Percentiles rank a stretch among this genome's conserved stretches.
phyloP scores from a whole-genome alignment of 1,140 invertebrate species.

The Copidosoma floridanum region DNA sequence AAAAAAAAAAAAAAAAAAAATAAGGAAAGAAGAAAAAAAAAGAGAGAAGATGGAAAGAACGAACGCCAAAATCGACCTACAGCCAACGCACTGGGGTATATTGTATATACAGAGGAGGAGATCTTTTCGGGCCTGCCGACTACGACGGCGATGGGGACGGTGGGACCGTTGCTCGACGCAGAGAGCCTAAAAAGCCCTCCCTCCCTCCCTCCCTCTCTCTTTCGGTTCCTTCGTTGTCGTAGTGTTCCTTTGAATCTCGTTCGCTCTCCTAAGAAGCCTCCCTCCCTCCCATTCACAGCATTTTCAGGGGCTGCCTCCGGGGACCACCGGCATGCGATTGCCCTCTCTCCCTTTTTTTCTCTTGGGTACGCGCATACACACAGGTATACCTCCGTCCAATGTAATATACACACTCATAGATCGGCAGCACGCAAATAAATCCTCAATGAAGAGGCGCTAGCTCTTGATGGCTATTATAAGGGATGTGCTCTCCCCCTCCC shows the following conservation, averaged over 20 bases:
- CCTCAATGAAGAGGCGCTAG: no score
- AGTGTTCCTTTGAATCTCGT: not conserved
- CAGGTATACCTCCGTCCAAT: no score
- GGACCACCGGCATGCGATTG: slow-evolving; percentile 19
- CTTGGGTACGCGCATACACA: no score
- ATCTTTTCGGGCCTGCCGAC: slow-evolving; percentile 4
- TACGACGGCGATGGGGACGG: not conserved
- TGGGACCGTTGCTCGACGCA: not conserved
- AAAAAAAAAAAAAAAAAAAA: no score
- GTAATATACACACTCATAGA: no score
- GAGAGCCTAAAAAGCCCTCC: slow-evolving; percentile 18
- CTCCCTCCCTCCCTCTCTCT: not conserved
- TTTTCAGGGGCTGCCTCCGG: no score
- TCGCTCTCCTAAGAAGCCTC: not conserved
- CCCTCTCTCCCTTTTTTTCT: no score
- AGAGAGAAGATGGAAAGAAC: no score
- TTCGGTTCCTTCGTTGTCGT: not conserved
- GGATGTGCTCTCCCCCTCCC: no score
- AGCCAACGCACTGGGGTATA: no score
- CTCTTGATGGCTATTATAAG: no score
- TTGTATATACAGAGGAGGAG: not conserved
- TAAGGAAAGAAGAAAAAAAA: not conserved
- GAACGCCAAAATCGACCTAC: not conserved
- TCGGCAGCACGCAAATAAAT: no score
- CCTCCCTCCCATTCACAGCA: slow-evolving; percentile 23